Evolutionary conservation across 2,113 vertebrate genomes (phyloP).

Genomic region (Girardinichthys multiradiatus): DNA sequence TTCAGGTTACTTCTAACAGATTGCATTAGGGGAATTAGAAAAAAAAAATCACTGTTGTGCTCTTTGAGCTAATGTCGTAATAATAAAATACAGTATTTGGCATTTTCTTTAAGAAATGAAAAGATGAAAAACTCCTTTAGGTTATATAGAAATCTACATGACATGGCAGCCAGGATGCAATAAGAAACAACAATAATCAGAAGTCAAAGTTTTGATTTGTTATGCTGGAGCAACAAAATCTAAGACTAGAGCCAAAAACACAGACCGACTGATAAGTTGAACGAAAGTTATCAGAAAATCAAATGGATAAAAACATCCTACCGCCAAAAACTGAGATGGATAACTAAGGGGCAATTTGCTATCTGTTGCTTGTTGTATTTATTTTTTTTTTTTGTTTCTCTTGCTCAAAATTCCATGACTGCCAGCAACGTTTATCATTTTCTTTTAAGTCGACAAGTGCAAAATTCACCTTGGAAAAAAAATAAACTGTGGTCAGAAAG

Average conservation of each 20-base stretch:
- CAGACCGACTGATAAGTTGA: not conserved
- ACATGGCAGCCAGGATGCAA: too few relatives aligned
- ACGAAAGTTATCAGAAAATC: not conserved
- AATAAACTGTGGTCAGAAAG: slow-evolving; percentile 23
- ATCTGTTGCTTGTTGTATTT: not conserved
- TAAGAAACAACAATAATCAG: not conserved
- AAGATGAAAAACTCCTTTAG: too few relatives aligned
- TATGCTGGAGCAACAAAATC: not conserved
- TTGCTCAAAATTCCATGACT: not conserved
- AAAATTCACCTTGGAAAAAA: slow-evolving; percentile 9
- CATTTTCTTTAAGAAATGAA: too few relatives aligned
- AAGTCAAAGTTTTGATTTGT: not conserved
- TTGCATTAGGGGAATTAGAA: not conserved
- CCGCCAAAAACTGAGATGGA: not conserved
- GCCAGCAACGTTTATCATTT: slow-evolving; percentile 1
- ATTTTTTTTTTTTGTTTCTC: not conserved
- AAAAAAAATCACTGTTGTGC: not conserved
- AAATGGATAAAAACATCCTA: not conserved
- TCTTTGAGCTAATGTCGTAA: not conserved
- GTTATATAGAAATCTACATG: too few relatives aligned
- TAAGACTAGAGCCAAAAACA: not conserved
- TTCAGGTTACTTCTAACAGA: not conserved
- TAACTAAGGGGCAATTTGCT: not conserved
- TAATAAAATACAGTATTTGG: too few relatives aligned
- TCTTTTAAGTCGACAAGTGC: slow-evolving; percentile 18